phyloP scores from a whole-genome alignment of 2,888 invertebrate species.

The Conops quadrifasciatus region DNA sequence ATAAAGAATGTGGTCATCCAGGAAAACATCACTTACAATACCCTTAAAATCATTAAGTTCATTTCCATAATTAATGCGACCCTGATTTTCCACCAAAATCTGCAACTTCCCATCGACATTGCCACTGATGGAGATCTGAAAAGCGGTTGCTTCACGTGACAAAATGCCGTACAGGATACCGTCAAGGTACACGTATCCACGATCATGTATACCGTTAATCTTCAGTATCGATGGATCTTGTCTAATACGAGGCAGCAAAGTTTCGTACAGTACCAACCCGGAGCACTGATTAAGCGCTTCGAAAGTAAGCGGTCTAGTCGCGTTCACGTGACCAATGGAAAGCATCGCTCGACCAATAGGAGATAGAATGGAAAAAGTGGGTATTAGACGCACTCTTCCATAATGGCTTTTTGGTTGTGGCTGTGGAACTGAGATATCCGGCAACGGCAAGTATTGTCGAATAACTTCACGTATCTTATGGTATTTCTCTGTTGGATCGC shows the following conservation, averaged over 20 bases:
- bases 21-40: conserved; percentile 68
- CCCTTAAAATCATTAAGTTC: conserved; percentile 68
- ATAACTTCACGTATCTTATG: conserved; percentile 73
- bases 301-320: conserved; percentile 69
- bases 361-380: conserved; percentile 66
- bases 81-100: conserved; percentile 80
- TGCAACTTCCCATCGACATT: conserved; percentile 65
- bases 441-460: conserved; percentile 69
- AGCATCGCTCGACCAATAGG: conserved; percentile 53
- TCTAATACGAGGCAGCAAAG: conserved; percentile 62
- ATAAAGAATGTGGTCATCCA: conserved; percentile 67
- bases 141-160: conserved; percentile 59
- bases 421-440: conserved; percentile 68
- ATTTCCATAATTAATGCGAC: conserved; percentile 77
- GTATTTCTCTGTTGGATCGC: conserved; percentile 88
- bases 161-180: conserved; percentile 58
- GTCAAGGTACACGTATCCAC: conserved; percentile 76
- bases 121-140: conserved; percentile 57
- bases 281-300: conserved; percentile 72
- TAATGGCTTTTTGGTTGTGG: conserved; percentile 73
- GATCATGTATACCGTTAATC: conserved; percentile 71
- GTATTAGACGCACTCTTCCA: conserved; percentile 69
- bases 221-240: conserved; percentile 63
- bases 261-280: conserved; percentile 74
- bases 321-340: conserved; percentile 57